phyloP scores from a whole-genome alignment of 2,888 invertebrate species.

The Drosophila formosana region DNA sequence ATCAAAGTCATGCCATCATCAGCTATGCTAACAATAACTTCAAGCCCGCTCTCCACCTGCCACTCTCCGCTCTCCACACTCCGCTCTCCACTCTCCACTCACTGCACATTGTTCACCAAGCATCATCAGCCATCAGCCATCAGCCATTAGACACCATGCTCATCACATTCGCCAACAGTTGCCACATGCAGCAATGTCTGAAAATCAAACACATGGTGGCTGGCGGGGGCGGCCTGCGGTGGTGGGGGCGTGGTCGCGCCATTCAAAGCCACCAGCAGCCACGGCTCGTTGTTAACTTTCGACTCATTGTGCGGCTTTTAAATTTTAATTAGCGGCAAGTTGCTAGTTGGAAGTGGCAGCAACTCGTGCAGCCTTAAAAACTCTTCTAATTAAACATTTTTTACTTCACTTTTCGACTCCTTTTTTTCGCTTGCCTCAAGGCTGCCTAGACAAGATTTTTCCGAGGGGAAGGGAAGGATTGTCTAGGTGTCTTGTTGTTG shows the following conservation, averaged over 20 bases:
- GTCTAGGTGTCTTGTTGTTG: slow-evolving; percentile 25
- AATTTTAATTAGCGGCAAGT: slow-evolving; percentile 79
- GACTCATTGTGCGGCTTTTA: slow-evolving; percentile 80
- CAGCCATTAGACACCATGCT: slow-evolving; percentile 23
- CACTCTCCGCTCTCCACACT: slow-evolving; percentile 1
- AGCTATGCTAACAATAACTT: slow-evolving; percentile 77
- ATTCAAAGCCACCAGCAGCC: slow-evolving; percentile 25
- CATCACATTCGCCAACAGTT: slow-evolving; percentile 43
- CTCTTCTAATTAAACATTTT: slow-evolving; percentile 70
- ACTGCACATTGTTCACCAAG: neutral
- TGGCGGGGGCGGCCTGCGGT: slow-evolving; percentile 3
- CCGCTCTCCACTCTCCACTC: neutral
- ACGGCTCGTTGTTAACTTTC: slow-evolving; percentile 70
- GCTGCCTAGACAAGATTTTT: neutral
- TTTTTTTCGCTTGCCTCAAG: neutral
- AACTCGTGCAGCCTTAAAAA: slow-evolving; percentile 48
- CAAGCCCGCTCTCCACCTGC: slow-evolving; percentile 38
- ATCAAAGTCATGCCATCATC: slow-evolving; percentile 62
- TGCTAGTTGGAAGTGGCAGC: slow-evolving; percentile 50
- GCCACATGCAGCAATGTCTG: slow-evolving; percentile 48
- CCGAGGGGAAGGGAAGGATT: neutral
- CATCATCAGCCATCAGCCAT: slow-evolving; percentile 19
- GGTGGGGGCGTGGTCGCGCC: slow-evolving; percentile 14
- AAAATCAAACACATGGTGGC: slow-evolving; percentile 35
- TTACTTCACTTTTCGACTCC: slow-evolving; percentile 39